Base-by-base conservation (phyloP, 2,113 vertebrate genomes). In the Pteruthius melanotis region DNA sequence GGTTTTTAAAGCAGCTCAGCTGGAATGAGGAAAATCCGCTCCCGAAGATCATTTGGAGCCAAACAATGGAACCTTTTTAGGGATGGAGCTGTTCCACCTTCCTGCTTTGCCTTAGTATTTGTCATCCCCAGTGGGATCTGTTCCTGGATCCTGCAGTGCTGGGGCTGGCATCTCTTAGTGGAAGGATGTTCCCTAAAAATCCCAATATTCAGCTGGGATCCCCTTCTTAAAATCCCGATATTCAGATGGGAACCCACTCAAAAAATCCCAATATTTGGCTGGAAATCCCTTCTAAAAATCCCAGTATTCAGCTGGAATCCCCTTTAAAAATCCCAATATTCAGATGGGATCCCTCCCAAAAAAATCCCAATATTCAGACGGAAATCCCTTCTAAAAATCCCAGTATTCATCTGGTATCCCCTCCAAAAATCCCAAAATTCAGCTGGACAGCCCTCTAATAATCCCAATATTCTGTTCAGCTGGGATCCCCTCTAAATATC, bases 81-180 rank as follows among this genome's bases (percentile, higher is more conserved):
- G 22, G 64, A 21, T 31, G 24, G 17, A 40, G 54, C 54, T 8
- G 5, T 2, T 28, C 16, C 53, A 20, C 9, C 24, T 27, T 4
- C 27, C 28, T 2, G 31, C 2, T 75, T 50, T 66, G 18, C 28
- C 12, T 28, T 11, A 3, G 3, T 50, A 3, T 39, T 79, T 5
- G 1, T 45, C 22, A 8, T 28, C n/a, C 31, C 44, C 3, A 7
- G 3, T 3, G 5, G 11, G 10, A 17, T 5, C 30, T 0, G 1
- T 1, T 12, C 79, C 57, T 2, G 40, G 75, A 6, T 21, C 9
- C 5, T 0, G 31, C 69, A 44, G 72, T 2, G 1, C 20, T 16
- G 39, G 44, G 77, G 35, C 27, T 54, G 69, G 65, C 13, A n/a
- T 2, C n/a, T 21, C 49, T 4, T 1, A 3, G 0, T 6, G 70